These are phyloP conservation scores for Biston stratarius DNA, from an alignment of 2,888 invertebrate species.

Conservation along the genomic window DNA sequence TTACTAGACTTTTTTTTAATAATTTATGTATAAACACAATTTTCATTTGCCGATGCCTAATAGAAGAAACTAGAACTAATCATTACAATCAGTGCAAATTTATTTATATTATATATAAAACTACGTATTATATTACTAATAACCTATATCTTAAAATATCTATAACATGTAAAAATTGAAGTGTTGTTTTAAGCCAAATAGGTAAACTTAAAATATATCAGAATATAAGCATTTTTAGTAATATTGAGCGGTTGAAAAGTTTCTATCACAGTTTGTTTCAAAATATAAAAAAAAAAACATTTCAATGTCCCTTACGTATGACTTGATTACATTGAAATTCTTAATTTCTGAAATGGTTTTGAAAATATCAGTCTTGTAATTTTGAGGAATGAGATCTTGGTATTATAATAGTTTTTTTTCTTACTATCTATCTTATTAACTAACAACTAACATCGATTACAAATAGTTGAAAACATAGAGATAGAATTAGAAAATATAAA, in stretches of 20 bases:
- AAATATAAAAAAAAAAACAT: slow-evolving; percentile 18
- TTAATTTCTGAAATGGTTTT: slow-evolving; percentile 36
- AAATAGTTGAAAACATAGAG: not conserved
- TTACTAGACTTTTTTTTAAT: too few species aligned
- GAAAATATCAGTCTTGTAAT: slow-evolving; percentile 51
- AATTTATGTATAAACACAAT: not conserved
- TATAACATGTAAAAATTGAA: slow-evolving; percentile 26
- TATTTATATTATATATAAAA: slow-evolving; percentile 1
- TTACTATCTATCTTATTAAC: slow-evolving; percentile 8
- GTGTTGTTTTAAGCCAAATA: slow-evolving; percentile 18
- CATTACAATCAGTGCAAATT: slow-evolving; percentile 15
- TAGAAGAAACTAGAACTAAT: slow-evolving; percentile 11
- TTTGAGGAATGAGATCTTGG: slow-evolving; percentile 47
- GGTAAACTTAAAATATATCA: slow-evolving; percentile 25
- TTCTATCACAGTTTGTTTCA: slow-evolving; percentile 30
- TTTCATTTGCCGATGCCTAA: not conserved
- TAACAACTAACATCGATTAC: slow-evolving; percentile 3
- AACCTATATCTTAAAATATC: slow-evolving; percentile 4
- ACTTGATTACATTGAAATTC: slow-evolving; percentile 37
- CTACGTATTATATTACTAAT: slow-evolving; percentile 3
- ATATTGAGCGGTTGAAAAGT: slow-evolving; percentile 29
- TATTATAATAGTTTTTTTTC: slow-evolving; percentile 11
- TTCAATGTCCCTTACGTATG: slow-evolving; percentile 29
- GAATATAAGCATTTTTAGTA: slow-evolving; percentile 20
- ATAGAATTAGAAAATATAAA: not conserved